Evolutionary conservation across 2,113 vertebrate species (phyloP).

Genomic region (Oryzias javanicus): DNA sequence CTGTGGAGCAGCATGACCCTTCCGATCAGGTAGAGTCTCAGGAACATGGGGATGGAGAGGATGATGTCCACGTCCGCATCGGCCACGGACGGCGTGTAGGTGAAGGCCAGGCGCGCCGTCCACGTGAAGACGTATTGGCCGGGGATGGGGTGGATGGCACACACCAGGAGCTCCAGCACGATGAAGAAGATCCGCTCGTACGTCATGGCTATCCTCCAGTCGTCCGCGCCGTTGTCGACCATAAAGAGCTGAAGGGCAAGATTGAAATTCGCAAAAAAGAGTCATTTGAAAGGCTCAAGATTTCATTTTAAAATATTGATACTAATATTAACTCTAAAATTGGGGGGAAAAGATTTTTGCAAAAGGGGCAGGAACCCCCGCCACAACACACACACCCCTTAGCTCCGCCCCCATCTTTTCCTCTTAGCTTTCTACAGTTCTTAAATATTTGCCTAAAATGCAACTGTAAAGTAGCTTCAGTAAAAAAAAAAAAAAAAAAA

Average conservation of each 20-base stretch:
- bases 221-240: slow-evolving; percentile 94
- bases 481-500: too few species aligned
- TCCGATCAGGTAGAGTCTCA: slow-evolving; percentile 91
- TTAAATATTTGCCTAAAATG: too few species aligned
- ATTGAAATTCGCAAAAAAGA: too few species aligned
- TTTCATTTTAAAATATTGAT: too few species aligned
- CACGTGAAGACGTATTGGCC: slow-evolving; percentile 92
- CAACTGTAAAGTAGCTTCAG: too few species aligned
- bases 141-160: slow-evolving; percentile 91
- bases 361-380: too few species aligned
- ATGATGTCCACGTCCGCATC: slow-evolving; percentile 90
- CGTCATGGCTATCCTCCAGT: slow-evolving; percentile 96
- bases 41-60: slow-evolving; percentile 94
- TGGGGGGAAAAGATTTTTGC: too few species aligned
- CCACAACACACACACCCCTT: too few species aligned
- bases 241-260: slow-evolving; percentile 88
- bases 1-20: slow-evolving; percentile 92
- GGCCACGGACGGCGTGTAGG: slow-evolving; percentile 83
- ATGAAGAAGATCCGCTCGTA: slow-evolving; percentile 90
- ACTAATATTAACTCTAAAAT: too few species aligned
- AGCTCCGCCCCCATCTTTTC: too few species aligned
- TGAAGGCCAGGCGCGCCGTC: slow-evolving; percentile 89
- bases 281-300: too few species aligned
- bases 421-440: too few species aligned
- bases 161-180: slow-evolving; percentile 88